These are phyloP conservation scores for Amitus sp. DNA, from an alignment of 2,888 invertebrate species.

Conservation along the genomic window DNA sequence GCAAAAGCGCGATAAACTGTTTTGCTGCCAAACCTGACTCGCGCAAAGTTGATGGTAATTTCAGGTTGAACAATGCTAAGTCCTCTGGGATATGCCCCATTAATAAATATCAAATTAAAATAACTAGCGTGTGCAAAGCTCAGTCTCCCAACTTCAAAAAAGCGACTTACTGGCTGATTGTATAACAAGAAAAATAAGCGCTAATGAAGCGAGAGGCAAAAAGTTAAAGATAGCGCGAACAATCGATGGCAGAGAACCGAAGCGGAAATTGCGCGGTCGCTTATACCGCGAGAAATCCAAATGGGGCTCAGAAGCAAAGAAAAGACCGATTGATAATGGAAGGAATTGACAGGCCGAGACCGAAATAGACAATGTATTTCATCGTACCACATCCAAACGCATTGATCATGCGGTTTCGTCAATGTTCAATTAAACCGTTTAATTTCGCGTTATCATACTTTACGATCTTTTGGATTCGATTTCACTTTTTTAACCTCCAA, in stretches of 20 bases:
- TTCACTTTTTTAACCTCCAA: too few relatives aligned
- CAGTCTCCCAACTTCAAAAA: not conserved
- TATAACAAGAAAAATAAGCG: constrained; percentile 62
- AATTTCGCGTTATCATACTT: not conserved
- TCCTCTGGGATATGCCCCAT: too few relatives aligned
- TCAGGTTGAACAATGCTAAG: too few relatives aligned
- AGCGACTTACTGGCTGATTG: too few relatives aligned
- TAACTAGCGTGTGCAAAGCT: not conserved
- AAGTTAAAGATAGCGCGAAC: constrained; percentile 54
- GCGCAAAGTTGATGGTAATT: too few relatives aligned
- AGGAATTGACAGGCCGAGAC: constrained; percentile 15
- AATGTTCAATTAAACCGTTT: constrained; percentile 9
- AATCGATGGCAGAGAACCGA: constrained; percentile 27
- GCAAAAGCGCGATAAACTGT: too few relatives aligned
- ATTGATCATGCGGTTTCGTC: not conserved
- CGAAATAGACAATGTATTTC: constrained; percentile 9
- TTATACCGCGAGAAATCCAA: constrained; percentile 25
- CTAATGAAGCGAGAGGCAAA: constrained; percentile 43
- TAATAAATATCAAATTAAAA: too few relatives aligned
- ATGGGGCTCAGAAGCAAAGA: constrained; percentile 9
- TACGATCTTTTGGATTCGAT: not conserved
- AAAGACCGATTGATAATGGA: constrained; percentile 10
- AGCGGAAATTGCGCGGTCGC: constrained; percentile 24
- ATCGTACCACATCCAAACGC: not conserved
- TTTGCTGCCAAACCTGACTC: too few relatives aligned